Evolutionary conservation across 2,113 vertebrate species (phyloP), one percentile per base, ranked within the genome.

Genomic region (Aptenodytes patagonicus): DNA sequence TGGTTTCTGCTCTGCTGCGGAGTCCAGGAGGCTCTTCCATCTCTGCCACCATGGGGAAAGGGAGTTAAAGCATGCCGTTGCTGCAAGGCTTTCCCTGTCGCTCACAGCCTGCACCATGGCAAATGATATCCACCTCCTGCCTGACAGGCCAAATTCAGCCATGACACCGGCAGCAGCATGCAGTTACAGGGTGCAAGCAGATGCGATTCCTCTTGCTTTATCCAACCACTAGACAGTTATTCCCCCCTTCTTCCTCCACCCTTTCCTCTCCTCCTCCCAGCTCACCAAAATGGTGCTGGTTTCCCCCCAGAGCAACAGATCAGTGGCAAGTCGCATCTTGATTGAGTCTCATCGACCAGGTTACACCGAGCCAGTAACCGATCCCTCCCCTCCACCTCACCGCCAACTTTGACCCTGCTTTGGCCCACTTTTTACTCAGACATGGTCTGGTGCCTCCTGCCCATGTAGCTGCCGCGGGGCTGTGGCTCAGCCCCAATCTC

Each of bases 401-500:
- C 4, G 0, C 25, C 7, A 1, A 19, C 60, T 81, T 76, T 83
- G 49, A 88, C 71, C 49, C 51, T 1, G 1, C 25, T 68, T 93
- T 85, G 49, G 29, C 78, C 82, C 78, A 68, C 52, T 69, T 91
- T 52, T 57, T 22, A 24, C 65, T 32, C 58, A 38, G 36, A 40
- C 4, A 0, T 6, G 46, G 19, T 42, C 28, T 7, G 3, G 32
- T 77, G 24, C 21, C 80, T 81, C 51, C 47, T 90, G 62, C 38
- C 58, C 22, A 10, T 0, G 0, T 15, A n/a, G 36, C 52, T 83
- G 17, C 52, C 6, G 1, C 14, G 52, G 32, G 60, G 49, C 38
- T 46, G 36, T 7, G 2, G 17, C 64, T 91, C 49, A 75, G 51
- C n/a, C 81, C 44, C 17, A 12, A 4, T 26, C n/a, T 80, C 55